phyloP scores from a whole-genome alignment of 2,888 invertebrate species.

The Orthosia gracilis region DNA sequence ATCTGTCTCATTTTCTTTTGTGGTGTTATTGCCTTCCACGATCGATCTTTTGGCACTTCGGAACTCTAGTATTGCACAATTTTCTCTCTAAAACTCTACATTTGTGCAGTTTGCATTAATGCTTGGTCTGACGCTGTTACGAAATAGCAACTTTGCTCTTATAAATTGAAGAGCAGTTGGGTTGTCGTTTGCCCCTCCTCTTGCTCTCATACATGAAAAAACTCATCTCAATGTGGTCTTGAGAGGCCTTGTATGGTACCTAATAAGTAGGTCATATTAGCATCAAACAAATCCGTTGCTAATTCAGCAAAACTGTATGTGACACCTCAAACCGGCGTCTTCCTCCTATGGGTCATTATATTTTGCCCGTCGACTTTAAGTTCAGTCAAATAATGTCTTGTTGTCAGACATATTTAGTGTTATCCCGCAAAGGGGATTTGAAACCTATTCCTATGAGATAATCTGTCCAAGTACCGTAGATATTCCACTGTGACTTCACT shows the following conservation, averaged over 20 bases:
- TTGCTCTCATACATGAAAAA: slow-evolving; percentile 42
- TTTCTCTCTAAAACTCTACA: slow-evolving; percentile 21
- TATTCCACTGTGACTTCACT: slow-evolving; percentile 52
- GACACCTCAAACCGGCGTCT: slow-evolving; percentile 27
- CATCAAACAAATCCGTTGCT: slow-evolving; percentile 21
- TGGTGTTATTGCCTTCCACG: slow-evolving; percentile 20
- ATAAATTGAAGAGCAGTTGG: slow-evolving; percentile 35
- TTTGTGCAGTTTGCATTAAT: slow-evolving; percentile 34
- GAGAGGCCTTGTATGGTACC: slow-evolving; percentile 32
- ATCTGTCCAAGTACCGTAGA: slow-evolving; percentile 37
- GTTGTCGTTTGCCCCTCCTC: slow-evolving; percentile 37
- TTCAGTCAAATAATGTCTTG: slow-evolving; percentile 22
- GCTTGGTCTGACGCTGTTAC: slow-evolving; percentile 38
- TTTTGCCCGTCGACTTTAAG: slow-evolving; percentile 34
- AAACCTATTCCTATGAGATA: slow-evolving; percentile 45
- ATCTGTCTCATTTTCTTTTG: slow-evolving; percentile 39
- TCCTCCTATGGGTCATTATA: slow-evolving; percentile 34
- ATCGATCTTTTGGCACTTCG: slow-evolving; percentile 31
- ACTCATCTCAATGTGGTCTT: slow-evolving; percentile 44
- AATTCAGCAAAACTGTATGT: slow-evolving; percentile 19
- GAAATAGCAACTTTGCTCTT: slow-evolving; percentile 42
- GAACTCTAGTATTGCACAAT: slow-evolving; percentile 30
- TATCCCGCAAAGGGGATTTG: slow-evolving; percentile 46
- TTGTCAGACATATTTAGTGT: slow-evolving; percentile 33
- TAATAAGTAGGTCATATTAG: slow-evolving; percentile 19